Conservation (phyloP, 2,797 vertebrate species). For the Hyperoplus immaculatus region DNA sequence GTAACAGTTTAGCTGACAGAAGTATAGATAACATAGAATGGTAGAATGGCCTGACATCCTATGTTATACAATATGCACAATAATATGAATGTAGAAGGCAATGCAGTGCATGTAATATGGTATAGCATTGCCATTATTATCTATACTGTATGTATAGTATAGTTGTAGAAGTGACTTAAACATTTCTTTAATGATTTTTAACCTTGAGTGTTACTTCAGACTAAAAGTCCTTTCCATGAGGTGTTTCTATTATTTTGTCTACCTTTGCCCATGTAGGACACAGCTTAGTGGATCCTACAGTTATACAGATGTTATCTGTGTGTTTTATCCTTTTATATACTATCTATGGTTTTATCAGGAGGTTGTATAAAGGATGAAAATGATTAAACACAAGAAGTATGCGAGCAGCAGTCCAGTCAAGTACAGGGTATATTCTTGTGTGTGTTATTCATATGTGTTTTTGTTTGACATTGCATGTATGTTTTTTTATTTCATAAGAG, state of each 20-base stretch:
- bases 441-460: neutral
- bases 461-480: slow-evolving; percentile 11
- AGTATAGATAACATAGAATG: slow-evolving; percentile 2
- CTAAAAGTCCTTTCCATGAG: neutral
- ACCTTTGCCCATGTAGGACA: neutral
- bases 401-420: neutral
- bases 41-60: neutral
- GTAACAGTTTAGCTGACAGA: neutral
- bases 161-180: neutral
- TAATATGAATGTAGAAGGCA: neutral
- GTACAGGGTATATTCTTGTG: neutral
- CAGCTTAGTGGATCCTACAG: neutral
- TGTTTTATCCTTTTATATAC: no score
- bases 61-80: neutral
- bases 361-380: neutral
- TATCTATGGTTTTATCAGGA: neutral
- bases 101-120: neutral
- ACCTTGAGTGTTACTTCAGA: neutral
- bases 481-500: slow-evolving; percentile 12
- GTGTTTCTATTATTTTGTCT: neutral
- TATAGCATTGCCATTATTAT: neutral
- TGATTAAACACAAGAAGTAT: neutral
- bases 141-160: neutral
- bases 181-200: no score
- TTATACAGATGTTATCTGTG: neutral